phyloP scores from a whole-genome alignment of 2,888 invertebrate genomes.

The Drosophila antonietae region DNA sequence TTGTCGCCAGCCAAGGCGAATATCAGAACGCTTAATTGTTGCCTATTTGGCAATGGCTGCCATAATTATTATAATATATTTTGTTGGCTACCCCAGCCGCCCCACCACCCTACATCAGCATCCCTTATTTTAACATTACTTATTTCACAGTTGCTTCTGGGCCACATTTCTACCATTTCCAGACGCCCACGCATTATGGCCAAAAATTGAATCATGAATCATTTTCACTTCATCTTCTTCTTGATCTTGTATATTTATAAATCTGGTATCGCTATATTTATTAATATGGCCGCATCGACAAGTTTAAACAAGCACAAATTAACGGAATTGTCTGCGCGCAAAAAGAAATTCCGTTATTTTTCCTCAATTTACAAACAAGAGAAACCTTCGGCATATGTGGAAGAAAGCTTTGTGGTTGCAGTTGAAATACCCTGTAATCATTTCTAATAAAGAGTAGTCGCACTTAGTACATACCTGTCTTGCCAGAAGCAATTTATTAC shows the following conservation, averaged over 20 bases:
- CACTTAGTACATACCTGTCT: not conserved
- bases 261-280: constrained; percentile 32
- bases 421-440: constrained; percentile 13
- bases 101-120: not conserved
- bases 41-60: constrained; percentile 10
- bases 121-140: constrained; percentile 16
- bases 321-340: constrained; percentile 25
- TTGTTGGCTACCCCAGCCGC: not conserved
- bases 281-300: constrained; percentile 36
- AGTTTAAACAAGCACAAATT: constrained; percentile 32
- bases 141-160: constrained; percentile 61
- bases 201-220: constrained; percentile 47
- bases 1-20: constrained; percentile 41
- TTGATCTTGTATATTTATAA: constrained; percentile 60
- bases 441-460: no score
- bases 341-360: constrained; percentile 16
- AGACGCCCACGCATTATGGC: constrained; percentile 59
- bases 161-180: constrained; percentile 36
- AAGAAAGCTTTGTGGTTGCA: not conserved
- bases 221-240: constrained; percentile 29
- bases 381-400: not conserved
- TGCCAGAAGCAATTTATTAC: no score
- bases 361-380: constrained; percentile 24
- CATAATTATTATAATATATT: constrained; percentile 28
- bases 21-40: constrained; percentile 20